Base-by-base conservation (phyloP, 2,888 invertebrate species). In the Diarsia dahlii region DNA sequence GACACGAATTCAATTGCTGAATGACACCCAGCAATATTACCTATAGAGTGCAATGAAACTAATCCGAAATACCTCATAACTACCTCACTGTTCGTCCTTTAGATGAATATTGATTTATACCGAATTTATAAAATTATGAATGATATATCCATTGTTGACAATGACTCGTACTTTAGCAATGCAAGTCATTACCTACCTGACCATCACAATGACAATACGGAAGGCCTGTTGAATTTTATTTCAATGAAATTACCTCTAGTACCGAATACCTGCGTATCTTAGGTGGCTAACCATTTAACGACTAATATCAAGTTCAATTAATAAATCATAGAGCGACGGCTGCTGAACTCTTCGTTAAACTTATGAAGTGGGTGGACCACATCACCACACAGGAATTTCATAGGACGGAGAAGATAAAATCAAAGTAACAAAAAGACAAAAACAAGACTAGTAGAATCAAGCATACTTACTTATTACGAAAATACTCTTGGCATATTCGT, bases 51-150 rank as follows among this genome's bases (percentile, higher is more conserved):
- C n/a, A n/a, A n/a, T n/a, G 23, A 68, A 6, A 10, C 15, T 28
- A 46, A 68, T 28, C 6, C 28, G 0, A 6, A 46, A 45, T 15
- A 46, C 8, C 46, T 34, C 12, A 48, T 45, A 1, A 46, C 2
- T n/a, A 46, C 10, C 20, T 28, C 28, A n/a, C 13, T n/a, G 48
- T 2, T 48, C 12, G 3, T n/a, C 18, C 18, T 34, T 48, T 48
- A 46, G 18, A 71, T n/a, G 12, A 13, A 71, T 9, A 71, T 34
- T 12, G 28, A 8, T 70, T 46, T 69, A n/a, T 39, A 48, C 46
- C 46, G 10, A 46, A n/a, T n/a, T 3, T n/a, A 23, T 13, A 23
- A 23, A 56, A 4, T 23, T 56, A 13, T 13, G 23, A 70, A 70
- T 5, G 5, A 39, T 39, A 39, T 2, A 3, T 39, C 34, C 18